Conservation (phyloP, 2,113 vertebrate genomes). For the Tychaedon coryphoeus region DNA sequence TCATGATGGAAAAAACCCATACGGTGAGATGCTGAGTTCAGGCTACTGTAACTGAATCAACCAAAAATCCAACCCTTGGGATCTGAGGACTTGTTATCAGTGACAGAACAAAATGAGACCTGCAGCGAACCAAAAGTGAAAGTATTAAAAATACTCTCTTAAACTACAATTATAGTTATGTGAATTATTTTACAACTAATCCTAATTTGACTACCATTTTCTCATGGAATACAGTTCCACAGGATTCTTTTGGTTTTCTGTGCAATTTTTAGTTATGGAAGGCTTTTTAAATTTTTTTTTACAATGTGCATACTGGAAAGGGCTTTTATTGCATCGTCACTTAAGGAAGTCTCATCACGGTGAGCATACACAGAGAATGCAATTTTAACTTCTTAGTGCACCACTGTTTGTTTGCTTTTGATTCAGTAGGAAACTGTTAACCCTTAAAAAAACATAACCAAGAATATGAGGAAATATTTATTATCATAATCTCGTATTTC, state of each 20-base stretch:
- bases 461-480: conserved; percentile 72
- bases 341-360: conserved; percentile 33
- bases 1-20: background rate
- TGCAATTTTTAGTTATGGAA: background rate
- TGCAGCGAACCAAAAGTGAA: background rate
- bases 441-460: conserved; percentile 61
- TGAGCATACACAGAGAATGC: conserved; percentile 27
- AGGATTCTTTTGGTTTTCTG: background rate
- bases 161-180: background rate
- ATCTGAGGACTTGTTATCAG: background rate
- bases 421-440: conserved; percentile 67
- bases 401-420: conserved; percentile 70
- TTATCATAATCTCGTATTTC: conserved; percentile 75
- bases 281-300: background rate
- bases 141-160: background rate
- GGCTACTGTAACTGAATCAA: background rate
- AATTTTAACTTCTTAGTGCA: conserved; percentile 65
- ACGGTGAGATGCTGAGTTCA: background rate
- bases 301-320: background rate
- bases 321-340: conserved; percentile 32
- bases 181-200: background rate
- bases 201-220: background rate
- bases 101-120: background rate
- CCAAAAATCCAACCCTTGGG: background rate
- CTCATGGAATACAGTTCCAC: background rate